Conservation (phyloP, 1,140 invertebrate species). For the Drosophila bipectinata region DNA sequence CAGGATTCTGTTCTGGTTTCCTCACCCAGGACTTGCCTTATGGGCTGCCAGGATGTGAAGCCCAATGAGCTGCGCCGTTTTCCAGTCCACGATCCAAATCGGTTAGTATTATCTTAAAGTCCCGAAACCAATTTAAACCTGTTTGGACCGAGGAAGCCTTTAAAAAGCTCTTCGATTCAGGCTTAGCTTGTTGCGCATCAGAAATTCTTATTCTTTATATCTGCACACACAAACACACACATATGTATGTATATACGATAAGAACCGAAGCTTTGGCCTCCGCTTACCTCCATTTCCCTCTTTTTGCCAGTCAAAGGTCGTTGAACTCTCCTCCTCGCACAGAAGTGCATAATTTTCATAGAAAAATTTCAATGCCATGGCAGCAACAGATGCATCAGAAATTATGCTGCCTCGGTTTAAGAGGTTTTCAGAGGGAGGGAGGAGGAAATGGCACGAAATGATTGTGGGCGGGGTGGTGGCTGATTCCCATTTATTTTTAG, state of each 20-base stretch:
- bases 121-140: slow-evolving; percentile 43
- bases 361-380: slow-evolving; percentile 76
- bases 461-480: slow-evolving; percentile 7
- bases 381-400: slow-evolving; percentile 41
- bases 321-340: slow-evolving; percentile 50
- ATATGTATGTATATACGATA: too few species aligned
- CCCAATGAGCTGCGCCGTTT: slow-evolving; percentile 63
- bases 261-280: slow-evolving; percentile 51
- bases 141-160: slow-evolving; percentile 37
- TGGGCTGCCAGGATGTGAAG: slow-evolving; percentile 50
- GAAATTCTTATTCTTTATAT: slow-evolving; percentile 37
- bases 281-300: slow-evolving; percentile 12
- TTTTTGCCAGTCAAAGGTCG: slow-evolving; percentile 57
- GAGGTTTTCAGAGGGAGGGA: slow-evolving; percentile 24
- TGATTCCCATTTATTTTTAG: slow-evolving; percentile 66
- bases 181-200: slow-evolving; percentile 44
- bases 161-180: slow-evolving; percentile 48
- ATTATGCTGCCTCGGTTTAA: slow-evolving; percentile 49
- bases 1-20: not conserved
- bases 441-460: slow-evolving; percentile 3
- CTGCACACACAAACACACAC: slow-evolving; percentile 9
- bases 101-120: slow-evolving; percentile 46
- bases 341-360: slow-evolving; percentile 66
- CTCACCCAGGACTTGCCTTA: slow-evolving; percentile 52
- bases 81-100: slow-evolving; percentile 58